Conservation (phyloP, 2,888 invertebrate genomes). For the Scaptodrosophila latifasciaeformis region DNA sequence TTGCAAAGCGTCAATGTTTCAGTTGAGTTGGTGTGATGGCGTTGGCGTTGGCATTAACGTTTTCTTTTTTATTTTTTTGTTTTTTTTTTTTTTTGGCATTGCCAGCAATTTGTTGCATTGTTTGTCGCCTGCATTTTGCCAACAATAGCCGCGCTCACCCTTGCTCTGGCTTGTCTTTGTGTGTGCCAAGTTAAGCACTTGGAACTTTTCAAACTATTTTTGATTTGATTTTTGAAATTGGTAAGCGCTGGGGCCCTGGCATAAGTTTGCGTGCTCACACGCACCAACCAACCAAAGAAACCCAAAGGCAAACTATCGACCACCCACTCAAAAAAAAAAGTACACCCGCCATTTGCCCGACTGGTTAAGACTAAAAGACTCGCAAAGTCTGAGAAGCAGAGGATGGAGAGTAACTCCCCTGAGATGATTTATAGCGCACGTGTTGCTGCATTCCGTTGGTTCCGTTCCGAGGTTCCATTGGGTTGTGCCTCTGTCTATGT, state of each 20-base stretch:
- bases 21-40: neutral
- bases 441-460: slow-evolving; percentile 49
- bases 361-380: too few relatives aligned
- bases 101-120: slow-evolving; percentile 67
- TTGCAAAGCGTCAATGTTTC: neutral
- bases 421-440: slow-evolving; percentile 62
- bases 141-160: too few relatives aligned
- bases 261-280: slow-evolving; percentile 24
- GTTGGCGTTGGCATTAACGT: slow-evolving; percentile 12
- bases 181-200: slow-evolving; percentile 52
- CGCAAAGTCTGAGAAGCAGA: too few relatives aligned
- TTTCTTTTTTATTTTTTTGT: too few relatives aligned
- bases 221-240: slow-evolving; percentile 66
- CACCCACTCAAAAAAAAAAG: neutral
- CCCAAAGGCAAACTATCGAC: slow-evolving; percentile 13
- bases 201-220: slow-evolving; percentile 62
- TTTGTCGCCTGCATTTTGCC: slow-evolving; percentile 46
- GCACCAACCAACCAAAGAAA: slow-evolving; percentile 12
- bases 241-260: slow-evolving; percentile 36
- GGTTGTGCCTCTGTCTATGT: too few relatives aligned
- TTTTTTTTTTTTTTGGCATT: too few relatives aligned
- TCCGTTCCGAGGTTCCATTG: too few relatives aligned
- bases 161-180: slow-evolving; percentile 9
- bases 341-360: neutral
- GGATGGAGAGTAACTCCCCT: too few relatives aligned